Base-by-base conservation (phyloP, 64 coral and sea anemone species). In the Dendrophyllia cribrosa region DNA sequence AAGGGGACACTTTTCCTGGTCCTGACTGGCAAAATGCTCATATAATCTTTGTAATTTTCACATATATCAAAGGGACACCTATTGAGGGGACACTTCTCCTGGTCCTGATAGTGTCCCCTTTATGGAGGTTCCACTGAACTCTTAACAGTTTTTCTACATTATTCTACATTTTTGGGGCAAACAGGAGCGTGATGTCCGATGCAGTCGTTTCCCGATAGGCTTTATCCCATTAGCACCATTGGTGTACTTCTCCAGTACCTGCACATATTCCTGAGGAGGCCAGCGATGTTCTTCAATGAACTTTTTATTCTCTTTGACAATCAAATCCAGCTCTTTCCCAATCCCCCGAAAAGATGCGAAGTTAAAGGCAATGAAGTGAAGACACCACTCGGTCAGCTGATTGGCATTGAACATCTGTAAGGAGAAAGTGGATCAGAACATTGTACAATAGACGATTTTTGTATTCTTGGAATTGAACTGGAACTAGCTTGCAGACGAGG, bases 351-450 rank as follows among this genome's bases (percentile, higher is more conserved):
- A 93, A 48, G 24, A 59, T 17, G 4, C 19, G 49, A 76, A 87
- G 47, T 93, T 93, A 24, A 75, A 55, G 3, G 72, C 91, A n/a
- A 93, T 85, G 60, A 78, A n/a, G 8, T 87, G 72, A 4, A 93
- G 75, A 16, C 91, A 93, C 82, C 83, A 93, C 71, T 69, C 64
- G 22, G 71, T 73, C 15, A 93, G 59, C 21, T 76, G 73, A 16
- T 8, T 51, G 1, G 91, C 71, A 60, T 86, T 86, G 47, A 73
- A 93, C 16, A 78, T 60, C 91, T 92, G 82, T 7, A 19, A 60
- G 24, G 53, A 43, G 4, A 59, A 53, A 43, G 9, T 21, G 26
- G n/a, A n/a, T n/a, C n/a, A 72, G 69, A 72, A 44, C 12, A 43
- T 17, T 15, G 19, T 5, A 20, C 14, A 19, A 34, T n/a, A n/a